A percentile compares a stretch with the other conserved stretches of the same genome.
These are phyloP conservation scores for Adela reaumurella DNA, from an alignment of 2,888 invertebrate genomes.

Conservation along the genomic window DNA sequence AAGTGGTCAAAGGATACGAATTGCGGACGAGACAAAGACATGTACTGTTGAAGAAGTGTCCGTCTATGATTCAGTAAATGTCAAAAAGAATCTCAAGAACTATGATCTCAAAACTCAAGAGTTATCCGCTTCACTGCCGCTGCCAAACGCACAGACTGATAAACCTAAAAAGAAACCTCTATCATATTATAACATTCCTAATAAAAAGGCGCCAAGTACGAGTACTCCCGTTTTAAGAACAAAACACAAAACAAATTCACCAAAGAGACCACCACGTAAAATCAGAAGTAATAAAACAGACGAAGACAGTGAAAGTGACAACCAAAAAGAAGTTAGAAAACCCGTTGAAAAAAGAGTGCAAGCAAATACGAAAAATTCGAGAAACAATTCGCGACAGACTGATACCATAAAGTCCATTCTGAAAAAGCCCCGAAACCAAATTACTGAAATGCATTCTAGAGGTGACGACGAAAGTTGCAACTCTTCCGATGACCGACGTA, in stretches of 20 bases:
- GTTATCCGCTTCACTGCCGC: slow-evolving; percentile 26
- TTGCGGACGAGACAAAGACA: slow-evolving; percentile 52
- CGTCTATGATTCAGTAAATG: slow-evolving; percentile 42
- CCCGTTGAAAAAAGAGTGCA: background rate
- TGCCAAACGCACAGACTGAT: slow-evolving; percentile 48
- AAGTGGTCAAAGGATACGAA: slow-evolving; percentile 65
- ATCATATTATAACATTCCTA: slow-evolving; percentile 31
- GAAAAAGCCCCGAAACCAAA: slow-evolving; percentile 51
- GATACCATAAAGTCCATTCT: slow-evolving; percentile 58
- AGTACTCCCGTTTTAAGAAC: slow-evolving; percentile 27
- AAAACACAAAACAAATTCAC: slow-evolving; percentile 53
- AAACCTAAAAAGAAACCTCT: slow-evolving; percentile 25
- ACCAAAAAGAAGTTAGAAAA: slow-evolving; percentile 28
- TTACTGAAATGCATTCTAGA: slow-evolving; percentile 23
- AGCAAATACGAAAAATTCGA: slow-evolving; percentile 15
- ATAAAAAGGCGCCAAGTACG: slow-evolving; percentile 30
- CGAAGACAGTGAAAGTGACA: slow-evolving; percentile 51
- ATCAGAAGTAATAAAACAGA: slow-evolving; percentile 45
- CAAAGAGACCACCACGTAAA: slow-evolving; percentile 60
- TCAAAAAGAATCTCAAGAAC: slow-evolving; percentile 42
- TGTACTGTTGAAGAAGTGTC: slow-evolving; percentile 35
- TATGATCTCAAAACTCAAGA: slow-evolving; percentile 33
- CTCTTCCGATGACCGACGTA: slow-evolving; percentile 25
- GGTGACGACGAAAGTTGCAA: slow-evolving; percentile 17
- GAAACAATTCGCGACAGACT: slow-evolving; percentile 30